phyloP scores from a whole-genome alignment of 2,888 invertebrate species.

The Vesta saturnalis region DNA sequence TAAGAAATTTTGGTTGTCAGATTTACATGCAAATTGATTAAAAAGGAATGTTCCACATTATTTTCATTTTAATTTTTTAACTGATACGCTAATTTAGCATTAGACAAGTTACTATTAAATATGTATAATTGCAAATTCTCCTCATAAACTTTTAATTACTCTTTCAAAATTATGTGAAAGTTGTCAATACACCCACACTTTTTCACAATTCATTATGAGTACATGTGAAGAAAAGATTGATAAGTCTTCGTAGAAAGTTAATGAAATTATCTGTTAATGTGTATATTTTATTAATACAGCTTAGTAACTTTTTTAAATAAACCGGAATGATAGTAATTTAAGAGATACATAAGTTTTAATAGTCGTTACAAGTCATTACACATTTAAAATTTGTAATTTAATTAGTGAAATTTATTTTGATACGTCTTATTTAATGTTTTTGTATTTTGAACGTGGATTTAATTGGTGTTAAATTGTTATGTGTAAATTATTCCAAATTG shows the following conservation, averaged over 20 bases:
- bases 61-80: background rate
- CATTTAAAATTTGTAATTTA: background rate
- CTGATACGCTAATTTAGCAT: background rate
- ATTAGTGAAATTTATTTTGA: background rate
- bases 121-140: background rate
- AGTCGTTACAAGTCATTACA: background rate
- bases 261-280: background rate
- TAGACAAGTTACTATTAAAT: background rate
- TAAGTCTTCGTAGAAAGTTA: slow-evolving; percentile 9
- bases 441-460: too few relatives aligned
- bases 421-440: background rate
- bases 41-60: background rate
- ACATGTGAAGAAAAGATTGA: background rate
- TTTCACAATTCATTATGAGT: background rate
- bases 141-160: background rate
- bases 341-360: background rate
- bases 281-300: background rate
- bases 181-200: slow-evolving; percentile 1
- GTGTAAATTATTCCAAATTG: too few relatives aligned
- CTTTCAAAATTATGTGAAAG: background rate
- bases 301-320: background rate
- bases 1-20: background rate
- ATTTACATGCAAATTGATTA: background rate
- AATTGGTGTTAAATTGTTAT: too few relatives aligned
- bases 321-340: slow-evolving; percentile 4